Evolutionary conservation across 2,113 vertebrate genomes (phyloP).

Genomic region (Aythya baeri): DNA sequence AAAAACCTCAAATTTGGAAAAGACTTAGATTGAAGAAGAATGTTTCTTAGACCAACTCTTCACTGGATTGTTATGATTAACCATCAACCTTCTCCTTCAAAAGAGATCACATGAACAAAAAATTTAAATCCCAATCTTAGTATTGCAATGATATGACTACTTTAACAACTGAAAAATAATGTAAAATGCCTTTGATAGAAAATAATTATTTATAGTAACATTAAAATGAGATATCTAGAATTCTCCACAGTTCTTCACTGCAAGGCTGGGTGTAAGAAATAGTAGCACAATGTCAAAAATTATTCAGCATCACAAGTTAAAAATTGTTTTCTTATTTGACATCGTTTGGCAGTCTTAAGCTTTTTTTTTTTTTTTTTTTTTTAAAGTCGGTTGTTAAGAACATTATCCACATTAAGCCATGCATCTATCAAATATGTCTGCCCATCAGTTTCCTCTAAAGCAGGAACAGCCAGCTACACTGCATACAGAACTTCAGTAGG

Average conservation of each 20-base stretch:
- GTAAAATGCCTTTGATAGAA: slow-evolving; percentile 13
- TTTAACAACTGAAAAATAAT: background rate
- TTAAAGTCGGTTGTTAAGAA: background rate
- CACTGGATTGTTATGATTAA: background rate
- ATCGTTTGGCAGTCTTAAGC: background rate
- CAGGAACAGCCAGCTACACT: background rate
- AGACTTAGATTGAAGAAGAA: background rate
- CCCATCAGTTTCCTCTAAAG: background rate
- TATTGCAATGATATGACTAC: background rate
- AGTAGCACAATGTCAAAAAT: slow-evolving; percentile 23
- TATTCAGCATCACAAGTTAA: slow-evolving; percentile 46
- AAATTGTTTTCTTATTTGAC: slow-evolving; percentile 50
- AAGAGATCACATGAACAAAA: background rate
- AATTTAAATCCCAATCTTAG: background rate
- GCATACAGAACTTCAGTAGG: background rate
- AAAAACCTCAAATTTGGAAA: background rate
- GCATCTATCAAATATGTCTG: slow-evolving; percentile 11
- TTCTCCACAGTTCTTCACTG: slow-evolving; percentile 18
- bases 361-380: background rate
- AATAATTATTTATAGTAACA: slow-evolving; percentile 35
- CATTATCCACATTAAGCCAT: background rate
- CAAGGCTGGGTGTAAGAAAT: slow-evolving; percentile 18
- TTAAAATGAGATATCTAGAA: slow-evolving; percentile 14
- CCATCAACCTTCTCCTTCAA: background rate
- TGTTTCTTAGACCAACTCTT: background rate